Percentiles rank a stretch among this genome's conserved stretches.
Evolutionary conservation across 2,888 invertebrate genomes (phyloP).

Genomic region (Bembecia ichneumoniformis): DNA sequence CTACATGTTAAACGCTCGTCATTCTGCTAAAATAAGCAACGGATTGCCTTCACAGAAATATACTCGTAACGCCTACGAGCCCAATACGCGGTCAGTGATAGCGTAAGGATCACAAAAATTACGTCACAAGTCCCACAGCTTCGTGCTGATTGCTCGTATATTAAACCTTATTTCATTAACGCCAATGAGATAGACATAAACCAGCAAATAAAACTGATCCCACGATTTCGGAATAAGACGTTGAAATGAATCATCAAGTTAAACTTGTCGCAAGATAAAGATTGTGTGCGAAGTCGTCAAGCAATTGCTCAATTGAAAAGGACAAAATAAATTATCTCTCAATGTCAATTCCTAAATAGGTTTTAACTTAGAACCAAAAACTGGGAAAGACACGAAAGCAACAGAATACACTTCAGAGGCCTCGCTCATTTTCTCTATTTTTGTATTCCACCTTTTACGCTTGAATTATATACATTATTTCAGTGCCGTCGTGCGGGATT

Average conservation of each 20-base stretch:
- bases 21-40: conserved; percentile 12
- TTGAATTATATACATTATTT: conserved; percentile 11
- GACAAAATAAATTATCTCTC: neutral
- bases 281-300: neutral
- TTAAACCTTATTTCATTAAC: conserved; percentile 22
- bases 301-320: neutral
- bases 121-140: conserved; percentile 27
- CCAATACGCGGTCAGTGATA: conserved; percentile 23
- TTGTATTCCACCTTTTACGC: conserved; percentile 5
- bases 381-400: neutral
- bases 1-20: conserved; percentile 1
- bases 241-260: conserved; percentile 2
- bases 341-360: neutral
- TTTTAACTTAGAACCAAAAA: neutral
- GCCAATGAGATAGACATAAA: conserved; percentile 20
- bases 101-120: conserved; percentile 30
- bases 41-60: conserved; percentile 16
- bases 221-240: conserved; percentile 7
- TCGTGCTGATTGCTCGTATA: conserved; percentile 15
- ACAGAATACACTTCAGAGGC: neutral
- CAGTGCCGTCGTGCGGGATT: conserved; percentile 6
- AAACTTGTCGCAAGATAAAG: neutral
- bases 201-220: conserved; percentile 18
- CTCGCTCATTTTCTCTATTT: conserved; percentile 1
- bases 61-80: conserved; percentile 9